Base-by-base conservation (phyloP, 2,888 invertebrate species). In the Eupithecia subumbrata region DNA sequence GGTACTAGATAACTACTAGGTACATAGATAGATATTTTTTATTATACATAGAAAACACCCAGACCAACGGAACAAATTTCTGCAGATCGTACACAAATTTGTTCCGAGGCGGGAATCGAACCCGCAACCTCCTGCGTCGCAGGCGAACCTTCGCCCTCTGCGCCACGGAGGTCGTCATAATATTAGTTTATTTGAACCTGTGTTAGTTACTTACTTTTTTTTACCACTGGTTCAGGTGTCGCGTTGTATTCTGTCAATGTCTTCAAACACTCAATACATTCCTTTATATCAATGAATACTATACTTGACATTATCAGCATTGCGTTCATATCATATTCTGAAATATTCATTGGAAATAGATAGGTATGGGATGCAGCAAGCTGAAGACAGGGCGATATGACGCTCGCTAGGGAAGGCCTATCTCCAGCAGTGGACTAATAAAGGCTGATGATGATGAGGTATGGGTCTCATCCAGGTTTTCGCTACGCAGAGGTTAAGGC, bases 261-360 rank as follows among this genome's bases (percentile, higher is more conserved):
- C 40, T 89, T 83, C 34, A 94, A 81, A 52, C 75, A 81, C 69
- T 90, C 79, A 56, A 91, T 76, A 76, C 93, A 93, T 81, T 92
- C 92, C 0, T 91, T 88, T 73, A 93, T 82, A 82, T 94, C 94
- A 79, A 94, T 89, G 78, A 91, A 93, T 5, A 93, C 93, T 77
- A 95, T 81, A 76, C 89, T 82, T 12, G 94, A 94, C 89, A 95
- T 89, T 56, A 94, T 68, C 76, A 94, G 89, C 85, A 84, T 91
- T 2, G 90, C 87, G 73, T 93, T 90, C 84, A 91, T 89, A 72
- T 93, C 93, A 77, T 95, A 95, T 70, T 79, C 95, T 95, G 73
- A 25, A 68, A 60, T 60, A 60, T 48, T 8, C n/a, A 48, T 18
- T 48, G 16, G 16, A 18, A 18, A 48, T 7, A 7, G 16, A 18